These are phyloP conservation scores for Lates calcarifer DNA, from an alignment of 2,113 vertebrate genomes.

Conservation along the genomic window DNA sequence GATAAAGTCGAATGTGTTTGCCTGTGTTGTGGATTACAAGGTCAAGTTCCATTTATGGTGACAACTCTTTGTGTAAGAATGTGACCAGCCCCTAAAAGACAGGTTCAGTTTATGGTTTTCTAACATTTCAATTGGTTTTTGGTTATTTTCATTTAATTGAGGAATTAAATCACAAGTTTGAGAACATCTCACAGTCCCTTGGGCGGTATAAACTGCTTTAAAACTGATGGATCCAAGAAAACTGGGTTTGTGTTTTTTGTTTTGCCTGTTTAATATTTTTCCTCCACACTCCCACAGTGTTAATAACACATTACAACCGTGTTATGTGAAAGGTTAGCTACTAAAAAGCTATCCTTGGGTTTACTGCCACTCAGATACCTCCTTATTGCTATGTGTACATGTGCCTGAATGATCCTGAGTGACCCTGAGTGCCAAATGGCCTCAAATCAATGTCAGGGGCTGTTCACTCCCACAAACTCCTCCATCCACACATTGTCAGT, in stretches of 20 bases:
- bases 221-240: too few relatives aligned
- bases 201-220: neutral
- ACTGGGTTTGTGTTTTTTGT: neutral
- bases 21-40: neutral
- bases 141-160: neutral
- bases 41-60: neutral
- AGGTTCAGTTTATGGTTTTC: neutral
- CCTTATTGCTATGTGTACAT: neutral
- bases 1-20: neutral
- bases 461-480: neutral
- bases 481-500: neutral
- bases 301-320: neutral
- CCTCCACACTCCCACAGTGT: neutral
- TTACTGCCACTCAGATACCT: neutral
- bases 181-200: neutral
- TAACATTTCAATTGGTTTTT: neutral
- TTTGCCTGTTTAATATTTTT: neutral
- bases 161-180: neutral
- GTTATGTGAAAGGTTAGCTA: neutral
- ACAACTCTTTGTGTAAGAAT: neutral
- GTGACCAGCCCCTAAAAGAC: neutral
- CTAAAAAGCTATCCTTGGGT: neutral
- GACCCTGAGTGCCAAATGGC: neutral
- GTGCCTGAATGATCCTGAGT: neutral
- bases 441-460: conserved; percentile 23